Evolutionary conservation across 2,888 invertebrate species (phyloP), one percentile per base, ranked within the genome.

Genomic region (Polyommatus icarus): DNA sequence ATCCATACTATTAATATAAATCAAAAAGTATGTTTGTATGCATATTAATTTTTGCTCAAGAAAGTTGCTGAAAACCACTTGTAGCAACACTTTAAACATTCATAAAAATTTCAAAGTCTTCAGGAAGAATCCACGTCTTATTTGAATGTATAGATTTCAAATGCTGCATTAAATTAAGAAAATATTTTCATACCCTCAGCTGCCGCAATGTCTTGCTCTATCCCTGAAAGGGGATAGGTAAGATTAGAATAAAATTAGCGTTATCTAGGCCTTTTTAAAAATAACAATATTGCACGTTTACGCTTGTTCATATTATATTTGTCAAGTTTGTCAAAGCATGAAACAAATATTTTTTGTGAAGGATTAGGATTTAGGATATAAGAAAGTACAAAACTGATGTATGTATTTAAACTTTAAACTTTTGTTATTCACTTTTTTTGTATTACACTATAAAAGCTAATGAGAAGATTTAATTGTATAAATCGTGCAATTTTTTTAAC

Each of bases 111-210:
- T 18, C 18, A 7, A 20, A 59, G 20, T 20, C 24, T 24, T 61
- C 12, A 24, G 24, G 61, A 24, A 8, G 20, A 59, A 61, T 61
- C 12, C 12, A 24, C 24, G 20, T 20, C 20, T 59, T 59, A 59
- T 61, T 20, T 20, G 24, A 61, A 61, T 61, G 4, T 29, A 12
- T 59, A 20, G 54, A 54, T 61, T 24, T 61, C 24, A 4, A 61
- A 61, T 61, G 24, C 24, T 61, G 1, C 29, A 29, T 67, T 67
- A 20, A 32, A 67, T 67, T 29, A 67, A 29, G 18, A 67, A 61
- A 61, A 67, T 29, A 15, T 29, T 29, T 76, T 76, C 24, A 76
- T 76, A 76, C 46, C 75, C 46, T 76, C 75, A 76, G 72, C 72
- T 72, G 72, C 72, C 36, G n/a, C 72, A 40, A 72, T 72, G 10